These are phyloP conservation scores for Stenurella melanura DNA, from an alignment of 2,888 invertebrate genomes.

Conservation along the genomic window DNA sequence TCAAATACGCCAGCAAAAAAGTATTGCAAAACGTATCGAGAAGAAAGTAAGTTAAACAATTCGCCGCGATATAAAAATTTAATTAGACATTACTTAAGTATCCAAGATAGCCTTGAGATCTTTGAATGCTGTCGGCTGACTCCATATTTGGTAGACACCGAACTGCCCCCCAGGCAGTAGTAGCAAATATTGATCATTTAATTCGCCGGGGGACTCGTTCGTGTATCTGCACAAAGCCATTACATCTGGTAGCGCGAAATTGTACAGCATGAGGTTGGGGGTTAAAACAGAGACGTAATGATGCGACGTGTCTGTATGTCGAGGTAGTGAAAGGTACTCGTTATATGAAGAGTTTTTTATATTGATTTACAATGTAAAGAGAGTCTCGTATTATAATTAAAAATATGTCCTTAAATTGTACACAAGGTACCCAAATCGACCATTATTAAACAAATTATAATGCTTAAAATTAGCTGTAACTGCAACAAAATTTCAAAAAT, in stretches of 20 bases:
- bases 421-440: too few species aligned
- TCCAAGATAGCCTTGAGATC: slow-evolving; percentile 18
- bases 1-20: neutral
- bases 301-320: neutral
- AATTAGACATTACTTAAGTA: slow-evolving; percentile 21
- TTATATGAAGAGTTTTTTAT: neutral
- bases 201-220: slow-evolving; percentile 25
- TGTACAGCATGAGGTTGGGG: neutral
- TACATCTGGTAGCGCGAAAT: neutral
- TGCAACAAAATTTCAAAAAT: too few species aligned
- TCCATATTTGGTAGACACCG: neutral
- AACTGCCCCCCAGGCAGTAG: slow-evolving; percentile 9
- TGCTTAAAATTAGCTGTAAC: too few species aligned
- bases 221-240: slow-evolving; percentile 27
- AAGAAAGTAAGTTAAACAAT: slow-evolving; percentile 28
- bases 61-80: slow-evolving; percentile 1
- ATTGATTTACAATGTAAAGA: too few species aligned
- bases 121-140: slow-evolving; percentile 18
- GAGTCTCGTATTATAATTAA: too few species aligned
- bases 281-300: slow-evolving; percentile 17
- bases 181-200: slow-evolving; percentile 29
- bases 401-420: too few species aligned
- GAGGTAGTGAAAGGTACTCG: slow-evolving; percentile 12
- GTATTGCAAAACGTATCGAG: slow-evolving; percentile 4
- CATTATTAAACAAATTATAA: too few species aligned